Evolutionary conservation across 2,113 vertebrate genomes (phyloP), one percentile per base, ranked within the genome.

Genomic region (Melanostigma gelatinosum): DNA sequence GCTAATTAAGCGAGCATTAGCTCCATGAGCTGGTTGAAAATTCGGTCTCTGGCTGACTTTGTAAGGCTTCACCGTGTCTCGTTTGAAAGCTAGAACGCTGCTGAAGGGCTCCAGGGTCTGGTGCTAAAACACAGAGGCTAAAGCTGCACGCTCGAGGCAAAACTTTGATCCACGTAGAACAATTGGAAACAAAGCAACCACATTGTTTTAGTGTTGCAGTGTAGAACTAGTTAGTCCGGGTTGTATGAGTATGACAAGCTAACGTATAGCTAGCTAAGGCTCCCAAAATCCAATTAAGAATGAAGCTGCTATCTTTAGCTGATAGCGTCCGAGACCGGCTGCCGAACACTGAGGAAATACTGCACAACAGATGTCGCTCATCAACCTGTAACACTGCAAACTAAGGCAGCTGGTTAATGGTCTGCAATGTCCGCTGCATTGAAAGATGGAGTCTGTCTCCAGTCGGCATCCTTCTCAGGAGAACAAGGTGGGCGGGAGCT

Each of bases 381-480:
- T 40, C 65, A 34, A 32, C 8, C 27, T 55, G 50, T 40, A 40
- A 55, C 6, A 24, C 52, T 27, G 2, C 32, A 40, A 67, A 71
- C 8, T 12, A 16, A 22, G 44, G 20, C 34, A 36, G 29, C 8
- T n/a, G 15, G 22, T 11, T 55, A n/a, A 24, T 55, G 52, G 24
- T 55, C 10, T 22, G 52, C 75, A 62, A 29, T 44, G 69, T 71
- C 61, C 18, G 52, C 54, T 63, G 48, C 64, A 73, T 40, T 38
- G 44, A 72, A 50, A 72, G 54, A 61, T 20, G 18, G 60, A 40
- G 44, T 42, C 22, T 64, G 50, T 58, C 6, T 68, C 54, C 7
- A 16, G 36, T 34, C n/a, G 11, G 54, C 65, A 44, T 58, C 22
- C 55, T 67, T 75, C 72, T 80, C 63, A 69, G 57, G 48, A 64